Percentiles rank a stretch among this genome's conserved stretches.
phyloP scores from a whole-genome alignment of 2,113 vertebrate genomes.

The Megaleporinus macrocephalus region DNA sequence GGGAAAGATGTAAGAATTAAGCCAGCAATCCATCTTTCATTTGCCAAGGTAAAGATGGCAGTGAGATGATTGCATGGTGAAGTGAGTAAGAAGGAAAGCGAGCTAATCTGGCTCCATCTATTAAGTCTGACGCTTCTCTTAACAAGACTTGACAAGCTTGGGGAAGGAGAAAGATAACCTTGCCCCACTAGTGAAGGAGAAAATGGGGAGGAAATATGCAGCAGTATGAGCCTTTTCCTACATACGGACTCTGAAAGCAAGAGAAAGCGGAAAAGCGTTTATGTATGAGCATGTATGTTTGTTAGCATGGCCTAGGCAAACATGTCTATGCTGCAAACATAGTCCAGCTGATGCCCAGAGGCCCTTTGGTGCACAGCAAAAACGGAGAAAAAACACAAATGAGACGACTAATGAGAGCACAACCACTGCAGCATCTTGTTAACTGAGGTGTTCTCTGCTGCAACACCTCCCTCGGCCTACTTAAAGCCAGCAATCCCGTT shows the following conservation, averaged over 20 bases:
- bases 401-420: slow-evolving; percentile 49
- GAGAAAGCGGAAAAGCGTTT: slow-evolving; percentile 2
- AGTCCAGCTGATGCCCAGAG: slow-evolving; percentile 49
- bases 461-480: slow-evolving; percentile 5
- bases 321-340: slow-evolving; percentile 43
- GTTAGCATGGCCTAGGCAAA: slow-evolving; percentile 22
- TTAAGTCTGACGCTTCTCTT: slow-evolving; percentile 71
- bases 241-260: background rate
- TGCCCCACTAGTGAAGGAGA: slow-evolving; percentile 45
- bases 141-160: slow-evolving; percentile 73
- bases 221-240: slow-evolving; percentile 13
- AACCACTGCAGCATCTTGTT: slow-evolving; percentile 41
- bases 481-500: slow-evolving; percentile 18
- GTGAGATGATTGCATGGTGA: slow-evolving; percentile 66
- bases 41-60: slow-evolving; percentile 66
- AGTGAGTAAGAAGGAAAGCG: slow-evolving; percentile 63
- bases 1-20: slow-evolving; percentile 60
- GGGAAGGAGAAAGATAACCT: slow-evolving; percentile 56
- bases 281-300: slow-evolving; percentile 27
- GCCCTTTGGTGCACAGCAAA: slow-evolving; percentile 51
- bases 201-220: slow-evolving; percentile 50
- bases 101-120: slow-evolving; percentile 70
- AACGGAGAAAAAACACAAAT: slow-evolving; percentile 60
- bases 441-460: slow-evolving; percentile 29
- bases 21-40: slow-evolving; percentile 67